Evolutionary conservation across 2,888 invertebrate genomes (phyloP), one percentile per base, ranked within the genome.

Genomic region (Rhabditoides inermis): DNA sequence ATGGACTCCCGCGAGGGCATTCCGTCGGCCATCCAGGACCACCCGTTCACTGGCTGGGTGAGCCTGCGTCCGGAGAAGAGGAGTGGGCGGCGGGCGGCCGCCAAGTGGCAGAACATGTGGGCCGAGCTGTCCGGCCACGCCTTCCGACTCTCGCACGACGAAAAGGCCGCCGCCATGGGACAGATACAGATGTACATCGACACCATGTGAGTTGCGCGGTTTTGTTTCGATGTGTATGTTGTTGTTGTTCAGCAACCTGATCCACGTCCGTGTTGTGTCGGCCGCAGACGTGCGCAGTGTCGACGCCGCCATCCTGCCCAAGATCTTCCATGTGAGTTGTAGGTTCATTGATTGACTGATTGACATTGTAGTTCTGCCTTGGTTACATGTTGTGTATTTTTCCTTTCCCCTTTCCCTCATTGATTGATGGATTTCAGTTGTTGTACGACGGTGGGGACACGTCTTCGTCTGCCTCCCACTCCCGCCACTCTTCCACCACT

Each of bases 241-340:
- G 15, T 15, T 32, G 25, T 10, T 35, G 25, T 58, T 23, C 82
- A 90, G 94, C 81, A 94, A 95, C 84, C 87, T 98, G 77, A 95
- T 92, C 83, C 94, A 95, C 82, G 95, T 95, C 69, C 86, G 95
- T 65, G 88, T 90, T 58, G 95, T 98, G 68, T 94, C 95, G 60
- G 94, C 94, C 80, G 94, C 94, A 73, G 98, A 98, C 83, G 94
- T 95, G 73, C 92, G 95, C 78, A 86, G 94, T 78, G 95, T 92
- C 51, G 92, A 94, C 83, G 89, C 91, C 79, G 90, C 90, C 84
- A 92, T 95, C 83, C 91, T 98, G 81, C 95, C 95, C 73, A 86
- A 91, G 79, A 98, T 98, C 81, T 95, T 98, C 82, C 85, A 85
- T 82, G 84, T 85, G 23, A 49, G 56, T 32, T 23, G 2, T 22